Conservation (phyloP, 2,113 vertebrate genomes). For the Myrmecophaga tridactyla region DNA sequence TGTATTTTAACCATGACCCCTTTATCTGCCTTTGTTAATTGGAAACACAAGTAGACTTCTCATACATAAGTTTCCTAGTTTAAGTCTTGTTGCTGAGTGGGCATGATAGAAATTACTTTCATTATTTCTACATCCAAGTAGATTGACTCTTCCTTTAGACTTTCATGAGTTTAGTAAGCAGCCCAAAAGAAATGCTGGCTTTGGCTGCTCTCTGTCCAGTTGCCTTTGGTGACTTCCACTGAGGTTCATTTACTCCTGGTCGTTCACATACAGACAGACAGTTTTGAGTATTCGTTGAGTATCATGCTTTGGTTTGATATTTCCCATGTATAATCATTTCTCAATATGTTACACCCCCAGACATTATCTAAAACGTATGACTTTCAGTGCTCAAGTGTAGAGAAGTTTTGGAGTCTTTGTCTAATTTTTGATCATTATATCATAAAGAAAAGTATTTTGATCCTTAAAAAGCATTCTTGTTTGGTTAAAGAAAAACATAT, state of each 20-base stretch:
- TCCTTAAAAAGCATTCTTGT: neutral
- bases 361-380: neutral
- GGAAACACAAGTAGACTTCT: neutral
- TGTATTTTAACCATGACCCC: neutral
- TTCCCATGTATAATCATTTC: neutral
- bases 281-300: neutral
- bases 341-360: neutral
- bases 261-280: neutral
- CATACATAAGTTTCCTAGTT: neutral
- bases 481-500: neutral
- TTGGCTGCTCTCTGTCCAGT: neutral
- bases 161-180: neutral
- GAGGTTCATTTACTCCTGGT: neutral
- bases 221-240: neutral
- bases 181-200: neutral
- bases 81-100: neutral
- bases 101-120: neutral
- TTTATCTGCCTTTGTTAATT: neutral
- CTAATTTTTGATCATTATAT: neutral
- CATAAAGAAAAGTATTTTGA: neutral
- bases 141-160: neutral
- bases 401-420: neutral
- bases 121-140: neutral
- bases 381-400: neutral
- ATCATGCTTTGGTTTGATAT: neutral